These are phyloP conservation scores for Candoia aspera DNA, from an alignment of 2,113 vertebrate species.

Conservation along the genomic window DNA sequence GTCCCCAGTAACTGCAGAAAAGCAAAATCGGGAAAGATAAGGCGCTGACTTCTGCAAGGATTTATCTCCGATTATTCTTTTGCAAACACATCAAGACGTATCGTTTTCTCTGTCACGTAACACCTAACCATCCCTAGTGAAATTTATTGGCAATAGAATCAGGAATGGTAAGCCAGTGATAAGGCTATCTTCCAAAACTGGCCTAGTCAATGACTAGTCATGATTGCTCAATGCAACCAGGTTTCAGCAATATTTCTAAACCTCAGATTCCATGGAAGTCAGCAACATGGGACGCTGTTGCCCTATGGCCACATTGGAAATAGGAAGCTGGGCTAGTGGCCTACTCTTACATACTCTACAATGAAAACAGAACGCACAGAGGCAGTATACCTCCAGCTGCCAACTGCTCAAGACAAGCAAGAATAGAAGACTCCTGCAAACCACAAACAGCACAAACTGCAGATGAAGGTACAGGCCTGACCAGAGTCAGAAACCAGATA, in stretches of 20 bases:
- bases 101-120: not conserved
- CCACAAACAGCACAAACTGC: too few relatives aligned
- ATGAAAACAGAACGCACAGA: not conserved
- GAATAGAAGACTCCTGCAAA: too few relatives aligned
- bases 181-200: not conserved
- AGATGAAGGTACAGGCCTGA: not conserved
- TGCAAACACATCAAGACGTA: not conserved
- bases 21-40: not conserved
- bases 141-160: not conserved
- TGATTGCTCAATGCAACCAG: too few relatives aligned
- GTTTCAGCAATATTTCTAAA: too few relatives aligned
- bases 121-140: not conserved
- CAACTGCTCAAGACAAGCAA: not conserved
- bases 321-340: not conserved
- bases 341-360: not conserved
- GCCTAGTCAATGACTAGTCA: not conserved
- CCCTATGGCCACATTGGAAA: too few relatives aligned
- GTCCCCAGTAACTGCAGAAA: not conserved
- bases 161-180: not conserved
- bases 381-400: not conserved
- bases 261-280: too few relatives aligned
- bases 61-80: not conserved
- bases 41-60: not conserved
- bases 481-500: not conserved
- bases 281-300: too few relatives aligned